Evolutionary conservation across 2,113 vertebrate species (phyloP), one percentile per base, ranked within the genome.

Genomic region (Dicaeum eximium): DNA sequence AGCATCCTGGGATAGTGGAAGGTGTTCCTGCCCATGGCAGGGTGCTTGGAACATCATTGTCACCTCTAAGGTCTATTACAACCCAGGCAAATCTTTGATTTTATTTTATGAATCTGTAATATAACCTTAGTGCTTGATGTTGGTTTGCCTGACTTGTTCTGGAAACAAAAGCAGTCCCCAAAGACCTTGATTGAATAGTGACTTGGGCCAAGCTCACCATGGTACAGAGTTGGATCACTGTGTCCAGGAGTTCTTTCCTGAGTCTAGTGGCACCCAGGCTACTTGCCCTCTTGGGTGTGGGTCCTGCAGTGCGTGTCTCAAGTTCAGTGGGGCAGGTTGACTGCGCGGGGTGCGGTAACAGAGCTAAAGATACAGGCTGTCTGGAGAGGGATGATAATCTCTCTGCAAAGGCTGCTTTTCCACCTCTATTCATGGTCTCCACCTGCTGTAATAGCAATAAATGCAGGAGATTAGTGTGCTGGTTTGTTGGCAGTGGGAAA

Each of bases 241-340:
- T 27, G 10, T 65, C n/a, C 37, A 61, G 70, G 37, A 79, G 24
- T 30, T 40, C 42, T 47, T 56, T 74, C 28, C 44, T 70, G 37
- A 74, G 24, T 7, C 0, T 1, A 44, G 19, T 37, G 45, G 40
- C 24, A 42, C 14, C 50, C 27, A 57, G 33, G 25, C 15, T 70
- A 6, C 10, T 22, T 51, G 17, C 53, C 35, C 11, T 42, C 27
- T 45, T 16, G 27, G 20, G 72, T 62, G 17, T 75, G 27, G 4
- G 7, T 61, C 24, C 10, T 17, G 25, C 8, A 14, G 33, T 9
- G 18, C 0, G 0, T 8, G 12, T 69, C 13, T 65, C 48, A 33
- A 18, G 20, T 33, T 19, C 2, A 3, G 10, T 18, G 25, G 25
- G 22, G 31, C 37, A 54, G 20, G 11, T 44, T 1, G 4, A 9